These are phyloP conservation scores for Coreoperca whiteheadi DNA, from an alignment of 2,113 vertebrate species.

Conservation along the genomic window DNA sequence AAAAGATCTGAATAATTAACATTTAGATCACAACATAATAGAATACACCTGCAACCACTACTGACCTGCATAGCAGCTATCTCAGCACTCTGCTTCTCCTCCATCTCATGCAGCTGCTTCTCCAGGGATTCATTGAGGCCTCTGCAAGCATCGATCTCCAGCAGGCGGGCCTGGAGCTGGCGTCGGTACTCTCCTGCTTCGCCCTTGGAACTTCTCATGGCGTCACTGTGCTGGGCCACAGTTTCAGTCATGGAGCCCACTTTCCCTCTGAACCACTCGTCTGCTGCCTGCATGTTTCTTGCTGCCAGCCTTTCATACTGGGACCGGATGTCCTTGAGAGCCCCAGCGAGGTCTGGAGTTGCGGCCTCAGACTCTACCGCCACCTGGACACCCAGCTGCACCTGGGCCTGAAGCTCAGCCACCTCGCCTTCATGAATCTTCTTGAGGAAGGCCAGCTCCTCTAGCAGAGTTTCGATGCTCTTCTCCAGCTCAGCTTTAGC, in stretches of 20 bases:
- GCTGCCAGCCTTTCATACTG: conserved; percentile 85
- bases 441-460: conserved; percentile 81
- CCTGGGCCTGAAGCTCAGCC: conserved; percentile 81
- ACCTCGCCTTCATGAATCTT: conserved; percentile 78
- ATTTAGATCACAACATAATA: background rate
- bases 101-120: conserved; percentile 82
- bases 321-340: conserved; percentile 74
- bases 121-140: conserved; percentile 81
- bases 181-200: conserved; percentile 81
- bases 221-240: conserved; percentile 79
- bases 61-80: conserved; percentile 81
- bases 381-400: conserved; percentile 78
- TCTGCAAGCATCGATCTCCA: conserved; percentile 82
- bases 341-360: conserved; percentile 75
- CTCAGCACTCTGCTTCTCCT: conserved; percentile 82
- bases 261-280: conserved; percentile 86
- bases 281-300: conserved; percentile 83
- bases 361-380: conserved; percentile 75
- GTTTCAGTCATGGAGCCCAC: conserved; percentile 82
- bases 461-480: conserved; percentile 73
- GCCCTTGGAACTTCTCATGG: conserved; percentile 80
- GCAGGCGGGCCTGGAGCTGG: conserved; percentile 79
- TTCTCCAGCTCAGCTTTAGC: conserved; percentile 80
- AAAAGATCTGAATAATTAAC: background rate
- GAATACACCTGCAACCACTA: background rate